phyloP scores from a whole-genome alignment of 2,797 vertebrate species.

The Lepus townsendii region DNA sequence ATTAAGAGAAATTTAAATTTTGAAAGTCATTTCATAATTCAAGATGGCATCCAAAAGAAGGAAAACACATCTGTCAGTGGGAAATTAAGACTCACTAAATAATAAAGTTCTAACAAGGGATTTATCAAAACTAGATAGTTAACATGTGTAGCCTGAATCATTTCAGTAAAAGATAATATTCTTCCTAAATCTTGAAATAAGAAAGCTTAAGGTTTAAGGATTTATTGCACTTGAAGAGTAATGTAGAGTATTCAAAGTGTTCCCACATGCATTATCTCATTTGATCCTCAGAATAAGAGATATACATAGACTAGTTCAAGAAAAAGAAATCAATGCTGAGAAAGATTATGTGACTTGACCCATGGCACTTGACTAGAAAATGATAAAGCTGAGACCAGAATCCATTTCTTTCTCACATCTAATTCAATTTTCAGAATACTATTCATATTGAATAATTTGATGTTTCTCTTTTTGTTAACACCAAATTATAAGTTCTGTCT shows the following conservation, averaged over 20 bases:
- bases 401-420: not conserved
- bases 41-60: not conserved
- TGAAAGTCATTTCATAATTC: conserved; percentile 17
- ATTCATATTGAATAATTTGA: not conserved
- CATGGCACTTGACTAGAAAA: not conserved
- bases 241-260: not conserved
- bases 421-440: conserved; percentile 17
- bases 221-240: conserved; percentile 37
- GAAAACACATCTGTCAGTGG: not conserved
- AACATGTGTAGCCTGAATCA: not conserved
- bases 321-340: not conserved
- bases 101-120: not conserved
- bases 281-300: not conserved
- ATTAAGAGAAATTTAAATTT: not conserved
- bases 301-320: not conserved
- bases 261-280: not conserved
- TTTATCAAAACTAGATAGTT: not conserved
- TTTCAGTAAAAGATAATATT: not conserved
- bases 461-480: conserved; percentile 37
- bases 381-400: conserved; percentile 14
- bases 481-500: not conserved
- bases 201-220: conserved; percentile 38
- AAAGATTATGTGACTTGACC: not conserved
- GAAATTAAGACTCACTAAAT: not conserved
- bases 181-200: conserved; percentile 30